phyloP scores from a whole-genome alignment of 2,113 vertebrate genomes.

The Trematomus loennbergii region DNA sequence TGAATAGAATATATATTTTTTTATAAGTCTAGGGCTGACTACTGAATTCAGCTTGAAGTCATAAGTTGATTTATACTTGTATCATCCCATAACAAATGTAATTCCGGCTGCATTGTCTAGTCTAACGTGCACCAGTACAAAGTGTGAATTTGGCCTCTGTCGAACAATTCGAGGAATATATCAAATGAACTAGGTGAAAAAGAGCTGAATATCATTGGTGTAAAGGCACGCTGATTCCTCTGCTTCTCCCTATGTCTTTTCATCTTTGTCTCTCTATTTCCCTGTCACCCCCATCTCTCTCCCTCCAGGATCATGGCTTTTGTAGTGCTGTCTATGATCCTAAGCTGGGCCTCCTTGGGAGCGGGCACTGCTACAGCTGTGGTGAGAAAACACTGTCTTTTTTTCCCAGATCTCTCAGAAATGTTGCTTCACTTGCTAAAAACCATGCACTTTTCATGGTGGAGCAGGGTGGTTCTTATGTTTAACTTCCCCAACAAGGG shows the following conservation, averaged over 20 bases:
- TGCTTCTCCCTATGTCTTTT: constrained; percentile 28
- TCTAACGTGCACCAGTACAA: constrained; percentile 15
- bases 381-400: constrained; percentile 83
- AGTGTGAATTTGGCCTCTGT: constrained; percentile 21
- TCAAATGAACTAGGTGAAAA: constrained; percentile 49
- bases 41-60: constrained; percentile 22
- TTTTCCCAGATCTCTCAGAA: not conserved
- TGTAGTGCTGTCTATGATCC: constrained; percentile 86
- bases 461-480: not conserved
- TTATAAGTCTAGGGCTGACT: not conserved
- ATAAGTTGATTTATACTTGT: constrained; percentile 32
- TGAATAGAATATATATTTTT: constrained; percentile 14
- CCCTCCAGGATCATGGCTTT: constrained; percentile 88
- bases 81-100: constrained; percentile 24
- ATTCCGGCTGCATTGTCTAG: constrained; percentile 5
- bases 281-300: not conserved
- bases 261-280: constrained; percentile 34
- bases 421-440: not conserved
- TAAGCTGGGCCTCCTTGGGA: constrained; percentile 94
- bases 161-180: constrained; percentile 41
- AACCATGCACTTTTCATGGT: not conserved
- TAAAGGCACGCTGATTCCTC: constrained; percentile 49
- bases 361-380: constrained; percentile 85
- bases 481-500: not conserved
- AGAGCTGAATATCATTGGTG: constrained; percentile 22